phyloP scores from a whole-genome alignment of 2,888 invertebrate genomes.

The Hemithea aestivaria region DNA sequence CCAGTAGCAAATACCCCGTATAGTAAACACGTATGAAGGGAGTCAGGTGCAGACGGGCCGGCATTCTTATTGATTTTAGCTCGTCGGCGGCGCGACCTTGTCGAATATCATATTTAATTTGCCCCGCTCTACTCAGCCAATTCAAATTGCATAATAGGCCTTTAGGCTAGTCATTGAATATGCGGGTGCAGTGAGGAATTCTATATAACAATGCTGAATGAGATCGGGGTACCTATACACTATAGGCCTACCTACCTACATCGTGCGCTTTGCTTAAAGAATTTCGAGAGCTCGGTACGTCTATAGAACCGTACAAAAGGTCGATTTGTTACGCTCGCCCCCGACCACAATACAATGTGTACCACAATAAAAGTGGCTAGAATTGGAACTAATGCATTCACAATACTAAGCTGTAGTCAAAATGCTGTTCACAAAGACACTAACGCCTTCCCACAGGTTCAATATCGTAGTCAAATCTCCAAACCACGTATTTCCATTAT shows the following conservation, averaged over 20 bases:
- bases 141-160: constrained; percentile 6
- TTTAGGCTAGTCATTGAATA: neutral
- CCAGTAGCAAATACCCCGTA: too few relatives aligned
- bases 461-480: too few relatives aligned
- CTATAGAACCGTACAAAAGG: constrained; percentile 19
- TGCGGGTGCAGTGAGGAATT: constrained; percentile 7
- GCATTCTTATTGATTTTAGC: constrained; percentile 13
- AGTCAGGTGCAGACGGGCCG: constrained; percentile 2
- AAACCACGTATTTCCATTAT: constrained; percentile 21
- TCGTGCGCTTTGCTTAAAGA: constrained; percentile 9
- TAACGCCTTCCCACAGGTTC: too few relatives aligned
- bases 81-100: constrained; percentile 1
- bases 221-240: constrained; percentile 11
- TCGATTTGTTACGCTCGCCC: constrained; percentile 17
- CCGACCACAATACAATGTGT: constrained; percentile 9
- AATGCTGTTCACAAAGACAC: too few relatives aligned
- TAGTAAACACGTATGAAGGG: too few relatives aligned
- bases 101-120: constrained; percentile 16
- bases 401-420: too few relatives aligned
- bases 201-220: constrained; percentile 16
- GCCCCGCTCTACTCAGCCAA: constrained; percentile 7
- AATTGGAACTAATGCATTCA: too few relatives aligned
- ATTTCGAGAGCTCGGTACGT: constrained; percentile 12
- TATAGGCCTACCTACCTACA: too few relatives aligned
- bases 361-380: too few relatives aligned